A percentile compares a stretch with the other conserved stretches of the same genome.
Evolutionary conservation across 2,888 invertebrate genomes (phyloP).

Genomic region (Romanomermis culicivorax): DNA sequence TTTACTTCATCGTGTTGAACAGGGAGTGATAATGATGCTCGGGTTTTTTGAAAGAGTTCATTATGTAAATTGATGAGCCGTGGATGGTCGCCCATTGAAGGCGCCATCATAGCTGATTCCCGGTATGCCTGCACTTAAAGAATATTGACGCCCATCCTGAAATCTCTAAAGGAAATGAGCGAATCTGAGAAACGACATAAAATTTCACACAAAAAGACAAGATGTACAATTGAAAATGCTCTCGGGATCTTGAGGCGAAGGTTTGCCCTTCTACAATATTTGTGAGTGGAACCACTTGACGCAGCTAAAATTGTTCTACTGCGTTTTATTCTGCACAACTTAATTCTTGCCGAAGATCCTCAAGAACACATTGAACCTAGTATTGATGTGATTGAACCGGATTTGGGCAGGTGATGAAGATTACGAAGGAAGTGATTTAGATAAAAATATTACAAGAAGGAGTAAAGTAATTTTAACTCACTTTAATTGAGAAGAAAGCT

Average conservation of each 20-base stretch:
- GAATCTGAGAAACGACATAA: background rate
- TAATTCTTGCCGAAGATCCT: background rate
- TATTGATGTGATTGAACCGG: background rate
- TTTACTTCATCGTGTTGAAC: background rate
- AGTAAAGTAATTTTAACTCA: background rate
- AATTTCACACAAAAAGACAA: background rate
- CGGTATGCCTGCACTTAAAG: background rate
- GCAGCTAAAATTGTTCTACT: background rate
- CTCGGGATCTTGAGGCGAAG: background rate
- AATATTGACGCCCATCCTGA: background rate
- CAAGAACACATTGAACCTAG: no score
- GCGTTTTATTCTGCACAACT: background rate
- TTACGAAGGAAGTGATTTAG: background rate
- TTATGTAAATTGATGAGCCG: background rate
- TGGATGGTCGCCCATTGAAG: background rate
- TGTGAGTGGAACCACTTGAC: background rate
- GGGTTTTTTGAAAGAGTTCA: background rate
- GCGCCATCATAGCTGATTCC: background rate
- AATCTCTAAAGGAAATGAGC: background rate
- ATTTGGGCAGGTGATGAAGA: no score
- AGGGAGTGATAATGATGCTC: background rate
- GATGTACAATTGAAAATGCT: background rate
- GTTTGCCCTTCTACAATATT: background rate
- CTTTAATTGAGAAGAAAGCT: no score
- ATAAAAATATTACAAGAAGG: background rate